A percentile compares a stretch with the other conserved stretches of the same genome.
Evolutionary conservation across 2,797 vertebrate species (phyloP).

Genomic region (Aulostomus chinensis): DNA sequence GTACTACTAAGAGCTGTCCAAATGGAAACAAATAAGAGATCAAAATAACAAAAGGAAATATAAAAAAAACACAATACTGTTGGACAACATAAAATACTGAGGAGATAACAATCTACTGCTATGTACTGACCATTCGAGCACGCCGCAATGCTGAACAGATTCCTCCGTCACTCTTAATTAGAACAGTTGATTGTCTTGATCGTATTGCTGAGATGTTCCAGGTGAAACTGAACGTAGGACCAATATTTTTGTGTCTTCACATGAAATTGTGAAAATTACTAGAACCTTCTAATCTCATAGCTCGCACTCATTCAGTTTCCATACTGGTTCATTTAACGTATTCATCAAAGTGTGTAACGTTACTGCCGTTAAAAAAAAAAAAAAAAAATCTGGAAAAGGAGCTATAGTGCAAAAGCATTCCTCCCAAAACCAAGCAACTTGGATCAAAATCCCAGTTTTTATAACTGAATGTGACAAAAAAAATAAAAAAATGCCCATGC

Average conservation of each 20-base stretch:
- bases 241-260: neutral
- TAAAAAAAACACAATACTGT: neutral
- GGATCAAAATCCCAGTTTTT: no score
- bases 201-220: constrained; percentile 41
- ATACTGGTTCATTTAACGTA: no score
- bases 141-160: no score
- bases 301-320: no score
- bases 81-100: constrained; percentile 5
- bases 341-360: no score
- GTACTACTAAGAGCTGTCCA: constrained; percentile 49
- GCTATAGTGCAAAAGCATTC: no score
- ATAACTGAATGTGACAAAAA: no score
- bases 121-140: constrained; percentile 23
- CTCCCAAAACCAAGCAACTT: no score
- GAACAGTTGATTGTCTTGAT: constrained; percentile 55
- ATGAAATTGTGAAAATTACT: no score
- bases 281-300: no score
- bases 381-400: no score
- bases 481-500: constrained; percentile 36
- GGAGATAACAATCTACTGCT: neutral
- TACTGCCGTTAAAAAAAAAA: no score
- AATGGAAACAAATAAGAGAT: constrained; percentile 19
- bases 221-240: constrained; percentile 7
- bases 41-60: constrained; percentile 20
- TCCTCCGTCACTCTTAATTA: neutral